Conservation (phyloP, 2,888 invertebrate genomes). For the Athripsodes cinereus region DNA sequence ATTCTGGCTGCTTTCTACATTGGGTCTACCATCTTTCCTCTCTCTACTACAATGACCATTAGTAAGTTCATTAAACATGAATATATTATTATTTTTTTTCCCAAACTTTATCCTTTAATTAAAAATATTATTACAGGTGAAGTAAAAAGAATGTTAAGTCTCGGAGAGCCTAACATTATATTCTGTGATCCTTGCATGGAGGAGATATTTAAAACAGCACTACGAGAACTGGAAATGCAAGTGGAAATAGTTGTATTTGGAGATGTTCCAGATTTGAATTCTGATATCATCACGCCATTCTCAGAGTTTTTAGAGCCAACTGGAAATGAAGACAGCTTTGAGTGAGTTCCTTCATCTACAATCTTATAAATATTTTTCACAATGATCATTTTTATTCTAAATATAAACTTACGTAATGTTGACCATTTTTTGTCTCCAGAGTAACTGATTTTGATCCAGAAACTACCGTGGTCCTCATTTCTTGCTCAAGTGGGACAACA, state of each 20-base stretch:
- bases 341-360: conserved; percentile 25
- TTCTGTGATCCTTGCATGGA: conserved; percentile 13
- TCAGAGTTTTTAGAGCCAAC: conserved; percentile 9
- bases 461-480: conserved; percentile 28
- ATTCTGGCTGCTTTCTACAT: conserved; percentile 43
- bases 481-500: conserved; percentile 35
- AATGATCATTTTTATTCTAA: too few species aligned
- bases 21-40: conserved; percentile 32
- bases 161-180: conserved; percentile 8
- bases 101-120: too few species aligned
- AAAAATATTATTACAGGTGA: conserved; percentile 8
- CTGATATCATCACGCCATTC: too few species aligned
- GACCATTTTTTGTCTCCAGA: conserved; percentile 6
- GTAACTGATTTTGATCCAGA: conserved; percentile 17
- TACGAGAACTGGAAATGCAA: background rate
- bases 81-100: too few species aligned
- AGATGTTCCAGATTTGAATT: background rate
- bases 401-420: too few species aligned
- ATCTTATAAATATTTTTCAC: too few species aligned
- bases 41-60: conserved; percentile 31
- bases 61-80: conserved; percentile 15
- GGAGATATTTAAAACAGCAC: conserved; percentile 3
- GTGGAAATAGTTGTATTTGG: conserved; percentile 12
- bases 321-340: conserved; percentile 17
- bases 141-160: conserved; percentile 1